Evolutionary conservation across 2,797 vertebrate genomes (phyloP).

Genomic region (Paratrypauchen microcephalus): DNA sequence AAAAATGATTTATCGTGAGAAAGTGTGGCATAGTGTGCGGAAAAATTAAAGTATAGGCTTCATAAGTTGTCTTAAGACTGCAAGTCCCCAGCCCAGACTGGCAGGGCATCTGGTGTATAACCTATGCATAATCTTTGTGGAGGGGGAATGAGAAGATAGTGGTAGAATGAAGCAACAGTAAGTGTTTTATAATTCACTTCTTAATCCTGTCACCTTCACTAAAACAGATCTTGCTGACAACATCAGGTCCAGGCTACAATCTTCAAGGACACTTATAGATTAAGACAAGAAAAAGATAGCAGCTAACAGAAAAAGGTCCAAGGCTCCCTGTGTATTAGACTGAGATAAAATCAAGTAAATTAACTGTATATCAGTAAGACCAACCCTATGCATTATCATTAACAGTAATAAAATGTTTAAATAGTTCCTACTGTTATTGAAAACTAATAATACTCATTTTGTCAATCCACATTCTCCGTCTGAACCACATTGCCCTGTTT

Average conservation of each 20-base stretch:
- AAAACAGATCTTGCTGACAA: slow-evolving; percentile 27
- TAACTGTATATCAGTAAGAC: neutral
- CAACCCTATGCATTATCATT: neutral
- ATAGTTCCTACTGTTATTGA: neutral
- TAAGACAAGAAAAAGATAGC: neutral
- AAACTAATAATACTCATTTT: neutral
- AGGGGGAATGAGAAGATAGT: neutral
- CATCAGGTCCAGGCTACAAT: neutral
- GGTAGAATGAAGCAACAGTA: neutral
- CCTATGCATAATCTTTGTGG: too few relatives aligned
- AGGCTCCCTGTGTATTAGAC: neutral
- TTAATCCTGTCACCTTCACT: neutral
- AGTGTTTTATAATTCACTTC: slow-evolving; percentile 2
- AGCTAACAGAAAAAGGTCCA: neutral
- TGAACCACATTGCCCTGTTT: neutral
- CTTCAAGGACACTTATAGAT: slow-evolving; percentile 3
- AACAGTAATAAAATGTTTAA: neutral
- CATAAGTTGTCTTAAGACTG: neutral
- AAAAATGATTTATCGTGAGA: too few relatives aligned
- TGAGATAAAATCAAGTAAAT: neutral
- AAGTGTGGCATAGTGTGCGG: neutral
- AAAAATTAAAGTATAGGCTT: neutral
- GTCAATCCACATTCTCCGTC: too few relatives aligned
- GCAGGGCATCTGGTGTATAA: neutral
- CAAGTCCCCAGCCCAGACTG: neutral